Percentiles rank a stretch among this genome's conserved stretches.
Conservation (phyloP, 2,113 vertebrate genomes). For the Oceanodroma tethys region DNA sequence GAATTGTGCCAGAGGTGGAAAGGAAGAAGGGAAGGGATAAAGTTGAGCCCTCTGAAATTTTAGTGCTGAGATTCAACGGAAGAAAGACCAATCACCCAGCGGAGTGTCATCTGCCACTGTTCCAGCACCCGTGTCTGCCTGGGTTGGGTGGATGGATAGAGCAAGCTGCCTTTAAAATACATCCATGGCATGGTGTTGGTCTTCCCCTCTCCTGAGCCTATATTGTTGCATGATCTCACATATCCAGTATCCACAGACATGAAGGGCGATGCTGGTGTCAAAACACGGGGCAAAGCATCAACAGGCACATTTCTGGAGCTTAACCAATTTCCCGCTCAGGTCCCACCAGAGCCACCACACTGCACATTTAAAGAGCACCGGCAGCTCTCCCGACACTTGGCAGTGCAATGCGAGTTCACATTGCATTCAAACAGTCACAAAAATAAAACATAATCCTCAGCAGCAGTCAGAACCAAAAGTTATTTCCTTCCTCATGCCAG, state of each 20-base stretch:
- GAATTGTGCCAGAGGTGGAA: not conserved
- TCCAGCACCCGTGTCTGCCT: rapidly evolving
- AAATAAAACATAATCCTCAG: not conserved
- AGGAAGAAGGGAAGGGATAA: not conserved
- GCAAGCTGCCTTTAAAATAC: not conserved
- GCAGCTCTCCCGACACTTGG: not conserved
- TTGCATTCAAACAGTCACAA: not conserved
- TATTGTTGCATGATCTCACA: not conserved
- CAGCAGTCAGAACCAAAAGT: not conserved
- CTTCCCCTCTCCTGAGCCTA: not conserved
- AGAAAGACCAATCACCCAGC: rapidly evolving
- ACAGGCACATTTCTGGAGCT: not conserved
- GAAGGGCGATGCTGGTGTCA: not conserved
- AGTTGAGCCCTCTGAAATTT: not conserved
- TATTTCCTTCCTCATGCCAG: not conserved
- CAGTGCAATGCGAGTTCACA: not conserved
- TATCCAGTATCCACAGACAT: not conserved
- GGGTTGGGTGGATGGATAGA: not conserved
- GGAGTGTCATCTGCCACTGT: rapidly evolving
- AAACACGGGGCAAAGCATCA: not conserved
- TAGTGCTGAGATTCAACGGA: not conserved
- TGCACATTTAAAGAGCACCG: rapidly evolving
- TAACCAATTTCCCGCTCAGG: not conserved
- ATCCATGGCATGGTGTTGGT: no score
- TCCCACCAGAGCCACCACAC: not conserved